A percentile compares a stretch with the other conserved stretches of the same genome.
Evolutionary conservation across 2,888 invertebrate species (phyloP).

Genomic region (Erannis defoliaria): DNA sequence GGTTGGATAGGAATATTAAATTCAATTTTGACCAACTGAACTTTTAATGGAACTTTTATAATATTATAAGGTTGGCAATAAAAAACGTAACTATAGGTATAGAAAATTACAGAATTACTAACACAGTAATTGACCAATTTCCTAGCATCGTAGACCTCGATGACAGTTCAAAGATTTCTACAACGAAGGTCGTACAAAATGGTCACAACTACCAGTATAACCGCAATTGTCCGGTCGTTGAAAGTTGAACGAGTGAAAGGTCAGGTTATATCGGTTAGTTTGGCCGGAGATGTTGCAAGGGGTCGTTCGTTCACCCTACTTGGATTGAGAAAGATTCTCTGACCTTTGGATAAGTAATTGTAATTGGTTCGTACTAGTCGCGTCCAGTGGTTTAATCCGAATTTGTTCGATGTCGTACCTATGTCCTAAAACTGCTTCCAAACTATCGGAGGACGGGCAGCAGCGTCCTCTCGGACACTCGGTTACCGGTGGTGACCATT

Average conservation of each 20-base stretch:
- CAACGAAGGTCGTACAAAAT: constrained; percentile 21
- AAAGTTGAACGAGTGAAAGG: background rate
- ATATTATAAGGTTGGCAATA: no score
- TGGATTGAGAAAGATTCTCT: constrained; percentile 6
- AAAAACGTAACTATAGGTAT: no score
- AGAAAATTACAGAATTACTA: no score
- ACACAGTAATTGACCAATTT: constrained; percentile 10
- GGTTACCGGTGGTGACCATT: no score
- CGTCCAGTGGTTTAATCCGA: background rate
- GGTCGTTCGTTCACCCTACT: constrained; percentile 12
- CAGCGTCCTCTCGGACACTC: no score
- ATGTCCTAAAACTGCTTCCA: no score
- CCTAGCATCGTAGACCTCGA: constrained; percentile 15
- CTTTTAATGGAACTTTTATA: no score
- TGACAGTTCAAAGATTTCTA: constrained; percentile 5
- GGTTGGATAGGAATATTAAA: no score
- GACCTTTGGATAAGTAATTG: constrained; percentile 5
- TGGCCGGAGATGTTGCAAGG: constrained; percentile 2
- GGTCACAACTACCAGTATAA: background rate
- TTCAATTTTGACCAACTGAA: no score
- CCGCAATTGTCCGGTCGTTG: background rate
- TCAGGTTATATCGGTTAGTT: constrained; percentile 6
- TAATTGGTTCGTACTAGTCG: background rate
- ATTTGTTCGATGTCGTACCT: no score
- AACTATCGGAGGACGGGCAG: no score